Evolutionary conservation across 2,113 vertebrate genomes (phyloP), one percentile per base, ranked within the genome.

Genomic region (Hyla sarda): DNA sequence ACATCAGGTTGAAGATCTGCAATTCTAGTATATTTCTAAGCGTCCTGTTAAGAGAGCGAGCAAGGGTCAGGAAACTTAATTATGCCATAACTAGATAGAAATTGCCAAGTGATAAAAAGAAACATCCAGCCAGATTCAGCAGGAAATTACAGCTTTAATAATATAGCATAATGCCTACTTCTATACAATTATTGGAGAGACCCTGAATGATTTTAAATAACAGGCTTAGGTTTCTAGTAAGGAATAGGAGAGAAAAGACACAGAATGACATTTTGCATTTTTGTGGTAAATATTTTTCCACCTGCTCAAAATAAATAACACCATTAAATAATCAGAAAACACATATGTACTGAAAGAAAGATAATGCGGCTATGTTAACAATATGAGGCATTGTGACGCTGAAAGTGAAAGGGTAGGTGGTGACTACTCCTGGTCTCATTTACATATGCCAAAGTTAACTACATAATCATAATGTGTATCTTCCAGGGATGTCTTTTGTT

Each of bases 1-100:
- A 94, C 97, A 96, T 96, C 96, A 95, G 96, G 94, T 94, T 93
- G 93, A 93, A 95, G 96, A 97, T 97, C 96, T 97, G 96, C 96
- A 94, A 94, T 95, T 95, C 95, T 95, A 94, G 95, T 96, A 91
- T 96, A 96, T 98, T 97, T 97, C 96, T 97, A 95, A 97, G 96
- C 96, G 94, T 95, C 96, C 96, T 96, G 96, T 97, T 97, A 97
- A 97, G 95, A 96, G 96, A 94, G 95, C 94, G 94, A 96, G 96
- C 96, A 96, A 95, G 95, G 97, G 97, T 98, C 97, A 97, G 96
- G 96, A 98, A 98, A 98, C 96, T 97, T 98, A 98, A 98, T 98
- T 97, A 98, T 96, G 96, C 95, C 94, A 94, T 97, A 98, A 98
- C 96, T 97, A 96, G 96, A 97, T 95, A 97, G 97, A 98, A 97